Evolutionary conservation across 2,113 vertebrate genomes (phyloP).

Genomic region (Sarotherodon lohbergeri): DNA sequence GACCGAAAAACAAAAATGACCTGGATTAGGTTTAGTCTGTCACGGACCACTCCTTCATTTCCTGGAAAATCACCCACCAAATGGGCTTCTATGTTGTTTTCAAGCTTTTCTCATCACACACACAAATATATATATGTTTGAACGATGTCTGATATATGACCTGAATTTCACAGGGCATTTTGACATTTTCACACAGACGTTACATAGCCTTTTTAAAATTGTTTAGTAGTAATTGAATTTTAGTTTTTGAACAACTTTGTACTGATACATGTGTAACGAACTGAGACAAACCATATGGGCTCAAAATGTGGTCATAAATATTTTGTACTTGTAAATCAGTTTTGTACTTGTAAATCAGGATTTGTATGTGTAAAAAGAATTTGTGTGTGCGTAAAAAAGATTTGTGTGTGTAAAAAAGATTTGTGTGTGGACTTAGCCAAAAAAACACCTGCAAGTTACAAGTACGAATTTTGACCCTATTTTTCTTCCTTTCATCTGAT

Average conservation of each 20-base stretch:
- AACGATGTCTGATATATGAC: neutral
- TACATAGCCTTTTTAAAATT: neutral
- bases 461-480: too few species aligned
- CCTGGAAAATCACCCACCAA: neutral
- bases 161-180: neutral
- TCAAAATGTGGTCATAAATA: too few species aligned
- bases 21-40: neutral
- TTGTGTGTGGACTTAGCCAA: too few species aligned
- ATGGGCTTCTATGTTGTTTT: neutral
- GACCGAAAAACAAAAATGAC: neutral
- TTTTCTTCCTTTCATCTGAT: too few species aligned
- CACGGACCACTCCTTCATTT: neutral
- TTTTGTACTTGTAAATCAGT: too few species aligned
- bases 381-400: too few species aligned
- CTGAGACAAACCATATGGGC: rapidly evolving
- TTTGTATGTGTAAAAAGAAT: too few species aligned
- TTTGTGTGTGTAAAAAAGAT: too few species aligned
- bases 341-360: too few species aligned
- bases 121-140: neutral
- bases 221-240: neutral
- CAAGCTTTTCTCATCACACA: neutral
- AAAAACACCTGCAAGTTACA: too few species aligned
- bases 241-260: neutral
- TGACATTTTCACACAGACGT: neutral
- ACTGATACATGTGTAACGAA: rapidly evolving